Percentiles rank a stretch among this genome's conserved stretches.
phyloP scores from a whole-genome alignment of 2,797 vertebrate genomes.

The Propithecus perrieri region DNA sequence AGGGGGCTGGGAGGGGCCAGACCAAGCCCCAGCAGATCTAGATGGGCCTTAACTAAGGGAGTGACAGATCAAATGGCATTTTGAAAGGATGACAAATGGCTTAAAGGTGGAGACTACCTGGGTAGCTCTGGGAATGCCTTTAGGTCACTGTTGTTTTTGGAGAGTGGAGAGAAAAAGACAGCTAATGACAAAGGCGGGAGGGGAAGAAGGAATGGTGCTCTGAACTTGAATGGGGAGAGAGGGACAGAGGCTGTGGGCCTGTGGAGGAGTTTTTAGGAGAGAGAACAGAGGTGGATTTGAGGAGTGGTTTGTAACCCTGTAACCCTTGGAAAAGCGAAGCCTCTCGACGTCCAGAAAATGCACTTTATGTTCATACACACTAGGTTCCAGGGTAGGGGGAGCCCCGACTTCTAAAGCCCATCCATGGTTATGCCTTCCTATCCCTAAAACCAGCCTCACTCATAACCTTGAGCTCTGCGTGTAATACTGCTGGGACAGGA shows the following conservation, averaged over 20 bases:
- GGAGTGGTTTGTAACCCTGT: background rate
- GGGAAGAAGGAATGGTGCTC: fast-evolving
- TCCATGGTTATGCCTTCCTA: background rate
- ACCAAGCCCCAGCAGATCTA: background rate
- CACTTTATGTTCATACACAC: fast-evolving
- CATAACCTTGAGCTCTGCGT: background rate
- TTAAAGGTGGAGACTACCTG: background rate
- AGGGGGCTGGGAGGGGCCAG: background rate
- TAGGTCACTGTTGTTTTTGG: no score
- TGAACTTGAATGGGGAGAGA: background rate
- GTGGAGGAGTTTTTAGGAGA: background rate
- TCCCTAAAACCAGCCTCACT: no score
- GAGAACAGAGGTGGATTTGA: background rate
- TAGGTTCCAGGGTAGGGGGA: fast-evolving
- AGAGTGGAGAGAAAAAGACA: background rate
- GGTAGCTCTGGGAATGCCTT: background rate
- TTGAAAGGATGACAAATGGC: background rate
- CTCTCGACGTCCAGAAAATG: background rate
- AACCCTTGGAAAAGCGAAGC: background rate
- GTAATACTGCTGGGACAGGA: background rate
- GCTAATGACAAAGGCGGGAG: background rate
- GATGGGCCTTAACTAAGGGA: background rate
- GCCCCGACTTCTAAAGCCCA: background rate
- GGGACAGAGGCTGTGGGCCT: background rate
- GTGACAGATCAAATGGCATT: background rate